Percentiles rank a stretch among this genome's conserved stretches.
These are phyloP conservation scores for Celastrina argiolus DNA, from an alignment of 2,888 invertebrate species.

Conservation along the genomic window DNA sequence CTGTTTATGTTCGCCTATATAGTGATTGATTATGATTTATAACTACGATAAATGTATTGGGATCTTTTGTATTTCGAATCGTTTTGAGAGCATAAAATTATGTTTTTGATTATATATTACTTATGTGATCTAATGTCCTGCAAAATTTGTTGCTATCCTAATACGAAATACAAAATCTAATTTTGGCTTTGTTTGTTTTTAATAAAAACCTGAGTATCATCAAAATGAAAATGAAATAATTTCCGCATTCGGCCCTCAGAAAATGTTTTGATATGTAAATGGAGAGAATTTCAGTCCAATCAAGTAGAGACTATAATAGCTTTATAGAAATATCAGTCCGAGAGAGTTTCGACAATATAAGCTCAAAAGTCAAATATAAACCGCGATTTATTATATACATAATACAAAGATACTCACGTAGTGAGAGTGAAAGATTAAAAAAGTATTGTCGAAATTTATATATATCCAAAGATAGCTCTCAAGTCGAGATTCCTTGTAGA, in stretches of 20 bases:
- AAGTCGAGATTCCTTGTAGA: conserved; percentile 48
- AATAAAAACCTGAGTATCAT: not conserved
- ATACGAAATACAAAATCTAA: not conserved
- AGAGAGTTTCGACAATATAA: conserved; percentile 16
- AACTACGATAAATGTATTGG: not conserved
- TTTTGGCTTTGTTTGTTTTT: not conserved
- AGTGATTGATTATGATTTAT: not conserved
- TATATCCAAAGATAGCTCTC: conserved; percentile 47
- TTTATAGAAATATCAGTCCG: conserved; percentile 14
- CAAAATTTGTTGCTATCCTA: not conserved
- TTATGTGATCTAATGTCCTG: not conserved
- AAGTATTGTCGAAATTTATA: conserved; percentile 59
- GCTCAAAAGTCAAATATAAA: conserved; percentile 25
- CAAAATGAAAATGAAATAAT: not conserved
- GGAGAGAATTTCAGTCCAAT: not conserved
- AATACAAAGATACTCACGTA: conserved; percentile 15
- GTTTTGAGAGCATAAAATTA: not conserved
- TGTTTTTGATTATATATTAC: not conserved
- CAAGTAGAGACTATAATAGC: not conserved
- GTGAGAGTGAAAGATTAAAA: conserved; percentile 46
- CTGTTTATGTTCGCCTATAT: not conserved
- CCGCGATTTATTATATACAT: conserved; percentile 31
- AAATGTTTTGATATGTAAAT: conserved; percentile 13
- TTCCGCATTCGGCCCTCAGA: not conserved
- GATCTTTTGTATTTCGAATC: not conserved